Conservation (phyloP, 2,113 vertebrate species). For the Etia nguti region DNA sequence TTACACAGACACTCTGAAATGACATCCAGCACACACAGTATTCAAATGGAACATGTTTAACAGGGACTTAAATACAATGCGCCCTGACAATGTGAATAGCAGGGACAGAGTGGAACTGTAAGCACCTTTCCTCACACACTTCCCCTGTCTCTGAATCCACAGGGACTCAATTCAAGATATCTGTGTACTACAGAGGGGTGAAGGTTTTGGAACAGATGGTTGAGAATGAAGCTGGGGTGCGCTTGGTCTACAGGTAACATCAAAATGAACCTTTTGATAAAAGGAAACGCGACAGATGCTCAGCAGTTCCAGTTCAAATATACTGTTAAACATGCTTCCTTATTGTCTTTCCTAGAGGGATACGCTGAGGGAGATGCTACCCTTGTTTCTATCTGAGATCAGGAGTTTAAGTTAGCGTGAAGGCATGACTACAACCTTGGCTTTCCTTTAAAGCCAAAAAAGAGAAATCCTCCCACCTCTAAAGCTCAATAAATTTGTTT, state of each 20-base stretch:
- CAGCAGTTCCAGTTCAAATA: neutral
- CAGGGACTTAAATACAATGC: neutral
- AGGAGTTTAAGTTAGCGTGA: neutral
- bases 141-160: neutral
- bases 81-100: neutral
- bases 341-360: neutral
- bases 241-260: constrained; percentile 71
- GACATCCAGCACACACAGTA: neutral
- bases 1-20: neutral
- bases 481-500: neutral
- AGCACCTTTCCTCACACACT: neutral
- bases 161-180: constrained; percentile 78
- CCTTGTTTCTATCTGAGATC: neutral
- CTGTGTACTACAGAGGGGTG: constrained; percentile 77
- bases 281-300: neutral
- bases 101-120: neutral
- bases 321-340: neutral
- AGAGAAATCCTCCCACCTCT: neutral
- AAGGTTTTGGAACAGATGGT: constrained; percentile 65
- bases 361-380: neutral
- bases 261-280: neutral
- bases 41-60: neutral
- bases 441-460: neutral
- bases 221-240: constrained; percentile 68
- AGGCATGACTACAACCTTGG: neutral